A percentile compares a stretch with the other conserved stretches of the same genome.
Conservation (phyloP, 2,113 vertebrate species). For the Callipepla californica region DNA sequence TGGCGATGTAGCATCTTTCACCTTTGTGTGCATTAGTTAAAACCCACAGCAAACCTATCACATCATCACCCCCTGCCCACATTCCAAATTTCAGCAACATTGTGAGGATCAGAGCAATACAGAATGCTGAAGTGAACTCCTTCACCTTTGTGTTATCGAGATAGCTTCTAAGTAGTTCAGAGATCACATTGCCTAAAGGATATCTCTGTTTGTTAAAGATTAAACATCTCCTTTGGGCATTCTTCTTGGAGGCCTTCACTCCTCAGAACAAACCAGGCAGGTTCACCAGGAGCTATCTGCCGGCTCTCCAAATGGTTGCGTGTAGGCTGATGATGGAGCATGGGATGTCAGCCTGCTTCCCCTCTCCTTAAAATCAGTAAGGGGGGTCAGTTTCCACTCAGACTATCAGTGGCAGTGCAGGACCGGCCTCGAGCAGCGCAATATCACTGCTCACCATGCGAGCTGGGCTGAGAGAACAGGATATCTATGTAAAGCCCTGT, state of each 20-base stretch:
- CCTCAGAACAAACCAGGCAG: background rate
- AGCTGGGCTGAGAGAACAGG: background rate
- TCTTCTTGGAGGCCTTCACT: background rate
- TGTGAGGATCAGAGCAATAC: background rate
- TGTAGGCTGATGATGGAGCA: background rate
- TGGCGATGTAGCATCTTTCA: fast-evolving
- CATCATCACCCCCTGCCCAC: fast-evolving
- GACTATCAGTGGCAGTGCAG: background rate
- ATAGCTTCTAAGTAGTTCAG: background rate
- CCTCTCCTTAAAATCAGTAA: background rate
- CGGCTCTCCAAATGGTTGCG: background rate
- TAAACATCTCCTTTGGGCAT: background rate
- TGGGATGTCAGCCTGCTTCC: background rate
- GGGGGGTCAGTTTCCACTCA: background rate
- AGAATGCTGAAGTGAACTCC: background rate
- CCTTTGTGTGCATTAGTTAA: fast-evolving
- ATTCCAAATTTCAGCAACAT: background rate
- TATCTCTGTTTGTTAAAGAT: background rate
- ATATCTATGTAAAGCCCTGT: fast-evolving
- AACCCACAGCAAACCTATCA: background rate
- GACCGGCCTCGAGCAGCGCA: background rate
- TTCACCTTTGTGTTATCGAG: background rate
- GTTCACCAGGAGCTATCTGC: background rate
- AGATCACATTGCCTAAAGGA: background rate
- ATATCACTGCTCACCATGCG: fast-evolving